Percentiles rank a stretch among this genome's conserved stretches.
phyloP scores from a whole-genome alignment of 2,888 invertebrate genomes.

The Synergus laeviventris region DNA sequence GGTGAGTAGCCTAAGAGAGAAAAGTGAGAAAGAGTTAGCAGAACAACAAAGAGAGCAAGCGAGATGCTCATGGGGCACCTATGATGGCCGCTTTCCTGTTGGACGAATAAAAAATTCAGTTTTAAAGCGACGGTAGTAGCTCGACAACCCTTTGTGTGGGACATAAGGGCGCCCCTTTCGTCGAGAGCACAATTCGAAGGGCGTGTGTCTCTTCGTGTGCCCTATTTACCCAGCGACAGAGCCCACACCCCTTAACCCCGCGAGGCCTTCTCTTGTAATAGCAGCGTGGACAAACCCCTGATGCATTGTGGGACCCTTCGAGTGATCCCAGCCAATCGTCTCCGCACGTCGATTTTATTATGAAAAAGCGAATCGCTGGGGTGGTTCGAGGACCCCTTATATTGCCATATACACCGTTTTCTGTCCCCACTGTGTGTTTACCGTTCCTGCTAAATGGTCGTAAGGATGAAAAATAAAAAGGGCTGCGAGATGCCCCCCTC shows the following conservation, averaged over 20 bases:
- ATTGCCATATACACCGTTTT: constrained; percentile 27
- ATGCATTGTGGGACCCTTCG: constrained; percentile 63
- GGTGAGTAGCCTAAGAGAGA: constrained; percentile 50
- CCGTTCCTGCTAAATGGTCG: constrained; percentile 44
- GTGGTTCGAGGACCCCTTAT: constrained; percentile 53
- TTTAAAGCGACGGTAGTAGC: constrained; percentile 49
- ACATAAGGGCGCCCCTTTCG: constrained; percentile 68
- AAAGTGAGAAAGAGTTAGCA: constrained; percentile 53
- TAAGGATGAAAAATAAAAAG: constrained; percentile 27
- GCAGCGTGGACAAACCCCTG: constrained; percentile 69
- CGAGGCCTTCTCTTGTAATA: constrained; percentile 50
- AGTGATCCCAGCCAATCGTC: constrained; percentile 68
- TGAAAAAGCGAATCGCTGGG: constrained; percentile 67
- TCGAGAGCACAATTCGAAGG: constrained; percentile 71
- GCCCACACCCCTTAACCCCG: constrained; percentile 49
- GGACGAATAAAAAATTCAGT: constrained; percentile 70
- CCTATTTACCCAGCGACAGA: constrained; percentile 74
- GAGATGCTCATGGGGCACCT: constrained; percentile 49
- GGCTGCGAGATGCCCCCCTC: background rate
- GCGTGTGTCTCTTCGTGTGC: constrained; percentile 75
- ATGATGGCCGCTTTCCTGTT: constrained; percentile 75
- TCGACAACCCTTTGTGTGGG: constrained; percentile 70
- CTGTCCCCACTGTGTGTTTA: constrained; percentile 35
- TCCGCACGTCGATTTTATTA: constrained; percentile 73
- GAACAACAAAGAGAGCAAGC: constrained; percentile 45